Conservation (phyloP, 2,113 vertebrate genomes). For the Rafetus swinhoei region DNA sequence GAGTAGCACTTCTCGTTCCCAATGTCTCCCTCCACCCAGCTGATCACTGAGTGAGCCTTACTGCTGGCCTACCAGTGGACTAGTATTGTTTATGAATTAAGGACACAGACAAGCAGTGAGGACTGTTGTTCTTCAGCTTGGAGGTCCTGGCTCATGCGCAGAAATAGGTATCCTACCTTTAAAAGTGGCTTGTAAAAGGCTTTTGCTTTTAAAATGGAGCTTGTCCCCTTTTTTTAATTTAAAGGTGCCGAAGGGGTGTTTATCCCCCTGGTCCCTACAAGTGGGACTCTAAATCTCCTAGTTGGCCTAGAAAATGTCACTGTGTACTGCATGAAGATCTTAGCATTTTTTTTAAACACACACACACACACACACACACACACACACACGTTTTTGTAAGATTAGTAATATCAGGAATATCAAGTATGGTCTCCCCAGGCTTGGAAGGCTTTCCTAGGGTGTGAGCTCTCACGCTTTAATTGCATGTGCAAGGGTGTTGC, state of each 20-base stretch:
- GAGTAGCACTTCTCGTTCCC: not conserved
- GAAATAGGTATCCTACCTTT: not conserved
- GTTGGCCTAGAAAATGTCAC: not conserved
- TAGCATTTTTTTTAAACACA: not conserved
- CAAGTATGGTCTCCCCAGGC: not conserved
- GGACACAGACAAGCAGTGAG: not conserved
- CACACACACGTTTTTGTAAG: not conserved
- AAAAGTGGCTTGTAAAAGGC: not conserved
- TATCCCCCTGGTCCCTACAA: not conserved
- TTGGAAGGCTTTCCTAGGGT: not conserved
- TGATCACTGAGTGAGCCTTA: not conserved
- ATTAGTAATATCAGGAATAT: not conserved
- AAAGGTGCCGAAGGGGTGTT: not conserved
- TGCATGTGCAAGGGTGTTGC: not conserved
- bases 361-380: not conserved
- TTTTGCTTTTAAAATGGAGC: not conserved
- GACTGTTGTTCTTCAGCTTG: not conserved
- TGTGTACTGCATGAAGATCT: not conserved
- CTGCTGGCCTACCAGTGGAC: not conserved
- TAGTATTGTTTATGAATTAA: not conserved
- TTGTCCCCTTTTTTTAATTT: not conserved
- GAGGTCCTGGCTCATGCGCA: not conserved
- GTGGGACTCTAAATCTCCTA: not conserved
- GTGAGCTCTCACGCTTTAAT: not conserved
- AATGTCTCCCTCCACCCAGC: not conserved